phyloP scores from a whole-genome alignment of 1,140 invertebrate genomes.

The Atopsyche davidsoni region DNA sequence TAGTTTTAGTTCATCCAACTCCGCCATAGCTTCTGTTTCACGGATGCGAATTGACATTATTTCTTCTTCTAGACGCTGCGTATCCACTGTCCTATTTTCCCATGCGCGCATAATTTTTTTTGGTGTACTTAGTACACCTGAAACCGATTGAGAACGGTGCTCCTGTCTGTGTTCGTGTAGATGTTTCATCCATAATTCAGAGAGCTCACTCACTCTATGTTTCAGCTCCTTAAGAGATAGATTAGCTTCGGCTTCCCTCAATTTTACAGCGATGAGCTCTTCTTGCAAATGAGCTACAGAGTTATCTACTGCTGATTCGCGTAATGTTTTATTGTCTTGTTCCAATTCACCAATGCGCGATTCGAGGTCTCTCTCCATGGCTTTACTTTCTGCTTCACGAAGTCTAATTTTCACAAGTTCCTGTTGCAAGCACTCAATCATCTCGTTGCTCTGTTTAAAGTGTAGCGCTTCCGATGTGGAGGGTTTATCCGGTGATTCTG shows the following conservation, averaged over 20 bases:
- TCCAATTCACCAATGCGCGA: constrained; percentile 77
- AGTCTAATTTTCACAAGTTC: constrained; percentile 80
- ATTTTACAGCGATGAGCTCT: constrained; percentile 88
- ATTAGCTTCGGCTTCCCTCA: constrained; percentile 87
- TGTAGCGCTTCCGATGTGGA: constrained; percentile 42
- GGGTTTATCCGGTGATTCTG: constrained; percentile 49
- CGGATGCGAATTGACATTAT: constrained; percentile 79
- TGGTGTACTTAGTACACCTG: constrained; percentile 43
- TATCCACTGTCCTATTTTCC: constrained; percentile 47
- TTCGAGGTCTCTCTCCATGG: constrained; percentile 70
- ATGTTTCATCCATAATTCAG: constrained; percentile 55
- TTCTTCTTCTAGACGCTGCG: constrained; percentile 78
- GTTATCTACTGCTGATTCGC: constrained; percentile 78
- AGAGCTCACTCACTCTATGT: constrained; percentile 75
- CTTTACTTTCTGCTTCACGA: constrained; percentile 78
- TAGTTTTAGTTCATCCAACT: constrained; percentile 83
- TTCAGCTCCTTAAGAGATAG: constrained; percentile 85
- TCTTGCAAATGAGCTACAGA: constrained; percentile 88
- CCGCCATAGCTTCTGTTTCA: constrained; percentile 83
- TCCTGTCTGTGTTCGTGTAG: constrained; percentile 37
- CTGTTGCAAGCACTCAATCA: constrained; percentile 81
- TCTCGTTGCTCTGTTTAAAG: constrained; percentile 57
- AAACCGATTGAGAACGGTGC: constrained; percentile 33
- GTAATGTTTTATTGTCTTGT: constrained; percentile 78
- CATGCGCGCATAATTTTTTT: constrained; percentile 54